phyloP scores from a whole-genome alignment of 2,113 vertebrate species.

The Lanius ludovicianus region DNA sequence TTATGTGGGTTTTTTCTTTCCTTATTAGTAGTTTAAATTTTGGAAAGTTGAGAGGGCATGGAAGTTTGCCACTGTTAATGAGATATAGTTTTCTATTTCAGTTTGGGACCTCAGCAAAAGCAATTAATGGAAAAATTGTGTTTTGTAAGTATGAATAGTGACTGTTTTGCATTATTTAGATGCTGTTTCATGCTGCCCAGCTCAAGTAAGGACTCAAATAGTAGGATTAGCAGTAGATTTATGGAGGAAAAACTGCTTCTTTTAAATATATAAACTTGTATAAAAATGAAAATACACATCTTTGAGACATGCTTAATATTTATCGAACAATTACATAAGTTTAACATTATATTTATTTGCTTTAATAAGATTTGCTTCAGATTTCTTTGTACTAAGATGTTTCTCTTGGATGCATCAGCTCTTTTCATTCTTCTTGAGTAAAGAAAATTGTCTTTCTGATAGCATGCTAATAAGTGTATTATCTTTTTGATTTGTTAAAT shows the following conservation, averaged over 20 bases:
- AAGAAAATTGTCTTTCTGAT: background rate
- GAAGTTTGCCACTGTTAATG: background rate
- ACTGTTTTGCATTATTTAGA: background rate
- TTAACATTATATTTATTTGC: background rate
- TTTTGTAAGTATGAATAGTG: background rate
- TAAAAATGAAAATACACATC: background rate
- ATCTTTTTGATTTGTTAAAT: background rate
- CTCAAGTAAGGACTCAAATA: background rate
- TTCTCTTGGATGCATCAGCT: background rate
- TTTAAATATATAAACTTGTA: background rate
- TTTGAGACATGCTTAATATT: background rate
- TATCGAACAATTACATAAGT: background rate
- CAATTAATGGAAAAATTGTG: slow-evolving; percentile 5
- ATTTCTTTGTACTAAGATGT: background rate
- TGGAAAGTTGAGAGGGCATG: background rate
- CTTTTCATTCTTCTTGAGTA: background rate
- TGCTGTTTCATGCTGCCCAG: background rate
- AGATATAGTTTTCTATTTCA: slow-evolving; percentile 5
- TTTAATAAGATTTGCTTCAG: background rate
- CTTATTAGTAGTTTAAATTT: background rate
- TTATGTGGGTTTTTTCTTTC: background rate
- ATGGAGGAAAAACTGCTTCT: background rate
- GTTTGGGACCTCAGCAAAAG: slow-evolving; percentile 9
- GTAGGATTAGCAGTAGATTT: background rate
- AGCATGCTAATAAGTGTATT: background rate